Base-by-base conservation (phyloP, 2,888 invertebrate genomes). In the Drosophila subsilvestris region DNA sequence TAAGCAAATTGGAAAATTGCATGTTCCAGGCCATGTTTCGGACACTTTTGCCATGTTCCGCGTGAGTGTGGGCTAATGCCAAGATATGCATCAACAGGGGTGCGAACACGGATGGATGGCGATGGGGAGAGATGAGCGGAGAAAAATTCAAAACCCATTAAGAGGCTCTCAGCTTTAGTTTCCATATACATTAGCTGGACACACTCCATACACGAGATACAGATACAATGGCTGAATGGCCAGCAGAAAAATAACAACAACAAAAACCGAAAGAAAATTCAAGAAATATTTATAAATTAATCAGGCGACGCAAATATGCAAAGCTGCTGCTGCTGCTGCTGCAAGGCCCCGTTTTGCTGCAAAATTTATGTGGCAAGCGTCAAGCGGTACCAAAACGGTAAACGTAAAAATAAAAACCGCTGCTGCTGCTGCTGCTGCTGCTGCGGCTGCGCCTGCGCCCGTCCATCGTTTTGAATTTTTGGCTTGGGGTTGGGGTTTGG, bases 1-100 rank as follows among this genome's bases (percentile, higher is more conserved):
- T 85, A 85, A 81, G 69, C 65, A 77, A 82, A 82, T 85, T 82
- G 82, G 63, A 79, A 79, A 87, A 82, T 82, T 82, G 73, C 87
- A 87, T 87, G 87, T 76, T 44, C 60, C 55, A 51, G 32, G 74
- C 76, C 63, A 47, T 73, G 65, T 80, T 56, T 57, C 68, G 45
- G 60, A 55, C 78, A 78, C 69, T 54, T 61, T 75, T 51, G 17
- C 17, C 56, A 57, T 66, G 54, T 74, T 54, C 49, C 47, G 60
- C 47, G 54, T 27, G 17, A 29, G 56, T 56, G 51, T 25, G 44
- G 56, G 65, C 69, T 73, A 68, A 67, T 67, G 61, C 53, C 63
- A 62, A 67, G 73, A 79, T 74, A 73, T 60, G 45, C 65, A 72
- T 59, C 74, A 43, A 83, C 83, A 83, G 67, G 75, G 88, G 86